Evolutionary conservation across 1,140 invertebrate genomes (phyloP).

Genomic region (Drosophila repleta): DNA sequence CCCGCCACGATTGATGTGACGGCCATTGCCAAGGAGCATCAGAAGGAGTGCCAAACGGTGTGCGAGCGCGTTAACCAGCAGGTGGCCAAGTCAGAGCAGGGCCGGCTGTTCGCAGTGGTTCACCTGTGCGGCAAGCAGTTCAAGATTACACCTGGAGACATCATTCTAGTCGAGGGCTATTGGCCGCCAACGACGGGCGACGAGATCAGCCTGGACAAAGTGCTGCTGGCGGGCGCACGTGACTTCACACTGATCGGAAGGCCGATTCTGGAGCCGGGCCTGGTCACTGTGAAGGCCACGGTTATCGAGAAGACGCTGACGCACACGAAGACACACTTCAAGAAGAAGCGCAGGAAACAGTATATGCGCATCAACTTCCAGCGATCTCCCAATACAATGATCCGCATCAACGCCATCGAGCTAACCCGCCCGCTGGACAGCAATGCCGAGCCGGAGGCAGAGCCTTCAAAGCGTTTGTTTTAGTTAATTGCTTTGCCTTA

Average conservation of each 20-base stretch:
- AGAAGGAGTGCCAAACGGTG: conserved; percentile 78
- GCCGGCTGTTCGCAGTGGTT: conserved; percentile 94
- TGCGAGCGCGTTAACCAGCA: conserved; percentile 86
- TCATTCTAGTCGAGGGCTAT: conserved; percentile 92
- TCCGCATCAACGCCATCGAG: conserved; percentile 90
- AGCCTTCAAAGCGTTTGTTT: conserved; percentile 58
- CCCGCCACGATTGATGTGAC: conserved; percentile 35
- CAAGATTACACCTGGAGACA: conserved; percentile 94
- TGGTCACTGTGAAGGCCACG: conserved; percentile 92
- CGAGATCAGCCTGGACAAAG: conserved; percentile 93
- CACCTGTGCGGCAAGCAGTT: conserved; percentile 93
- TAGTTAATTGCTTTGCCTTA: conserved; percentile 39
- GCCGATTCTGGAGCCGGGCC: conserved; percentile 90
- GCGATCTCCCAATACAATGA: conserved; percentile 88
- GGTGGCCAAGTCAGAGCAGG: conserved; percentile 85
- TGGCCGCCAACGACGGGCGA: conserved; percentile 94
- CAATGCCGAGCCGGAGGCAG: conserved; percentile 10
- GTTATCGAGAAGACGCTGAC: conserved; percentile 95
- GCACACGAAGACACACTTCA: conserved; percentile 91
- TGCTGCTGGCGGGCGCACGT: conserved; percentile 91
- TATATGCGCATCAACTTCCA: conserved; percentile 90
- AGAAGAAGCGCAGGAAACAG: conserved; percentile 90
- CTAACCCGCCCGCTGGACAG: conserved; percentile 82
- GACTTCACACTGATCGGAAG: conserved; percentile 94
- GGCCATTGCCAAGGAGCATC: conserved; percentile 50